phyloP scores from a whole-genome alignment of 2,113 vertebrate species.

The Corythoichthys intestinalis region DNA sequence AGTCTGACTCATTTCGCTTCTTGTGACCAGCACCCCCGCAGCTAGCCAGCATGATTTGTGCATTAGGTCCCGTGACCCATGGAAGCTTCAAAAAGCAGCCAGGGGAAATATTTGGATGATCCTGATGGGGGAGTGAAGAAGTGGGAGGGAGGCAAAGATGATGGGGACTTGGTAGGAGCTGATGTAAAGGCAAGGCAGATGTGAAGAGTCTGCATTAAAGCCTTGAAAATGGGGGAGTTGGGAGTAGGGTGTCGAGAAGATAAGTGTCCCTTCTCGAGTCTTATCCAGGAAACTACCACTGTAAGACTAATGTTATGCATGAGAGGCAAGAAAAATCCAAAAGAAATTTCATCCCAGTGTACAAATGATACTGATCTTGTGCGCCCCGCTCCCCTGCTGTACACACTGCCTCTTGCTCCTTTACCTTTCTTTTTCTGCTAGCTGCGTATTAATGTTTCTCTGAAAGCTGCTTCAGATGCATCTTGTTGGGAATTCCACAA shows the following conservation, averaged over 20 bases:
- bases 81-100: constrained; percentile 83
- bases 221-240: constrained; percentile 55
- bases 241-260: constrained; percentile 19
- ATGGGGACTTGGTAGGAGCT: constrained; percentile 49
- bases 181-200: constrained; percentile 86
- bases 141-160: constrained; percentile 64
- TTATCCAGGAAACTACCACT: constrained; percentile 18
- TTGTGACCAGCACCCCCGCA: constrained; percentile 72
- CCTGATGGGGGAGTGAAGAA: constrained; percentile 67
- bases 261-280: constrained; percentile 26
- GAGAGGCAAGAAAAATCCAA: constrained; percentile 18
- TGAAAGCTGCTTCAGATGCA: constrained; percentile 63
- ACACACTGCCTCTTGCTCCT: constrained; percentile 37
- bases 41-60: constrained; percentile 91
- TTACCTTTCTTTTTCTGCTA: constrained; percentile 47
- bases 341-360: constrained; percentile 48
- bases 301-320: constrained; percentile 13
- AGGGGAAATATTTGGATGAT: constrained; percentile 87
- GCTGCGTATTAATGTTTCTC: constrained; percentile 69
- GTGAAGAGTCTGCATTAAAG: constrained; percentile 79
- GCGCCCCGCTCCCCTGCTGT: constrained; percentile 33
- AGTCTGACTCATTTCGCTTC: constrained; percentile 64
- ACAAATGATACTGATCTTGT: constrained; percentile 51
- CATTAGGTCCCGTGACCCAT: constrained; percentile 86
- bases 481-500: constrained; percentile 67